These are phyloP conservation scores for Pseudochaenichthys georgianus DNA, from an alignment of 2,797 vertebrate genomes.

Conservation along the genomic window DNA sequence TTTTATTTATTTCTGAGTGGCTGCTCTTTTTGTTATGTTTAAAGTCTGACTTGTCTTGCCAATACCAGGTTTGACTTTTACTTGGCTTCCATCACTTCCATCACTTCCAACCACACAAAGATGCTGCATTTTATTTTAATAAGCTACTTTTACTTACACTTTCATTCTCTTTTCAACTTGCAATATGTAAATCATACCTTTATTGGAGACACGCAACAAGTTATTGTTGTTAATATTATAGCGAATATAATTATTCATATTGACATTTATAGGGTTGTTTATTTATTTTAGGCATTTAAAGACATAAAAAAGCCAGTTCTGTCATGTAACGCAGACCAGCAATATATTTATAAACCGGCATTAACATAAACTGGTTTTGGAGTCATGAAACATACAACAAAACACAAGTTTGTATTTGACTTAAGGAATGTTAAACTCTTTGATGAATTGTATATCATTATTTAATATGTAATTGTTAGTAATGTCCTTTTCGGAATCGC, in stretches of 20 bases:
- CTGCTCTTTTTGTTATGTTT: no score
- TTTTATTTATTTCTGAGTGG: not conserved
- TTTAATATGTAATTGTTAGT: not conserved
- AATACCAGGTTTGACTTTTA: not conserved
- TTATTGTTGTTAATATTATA: not conserved
- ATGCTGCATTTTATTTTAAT: not conserved
- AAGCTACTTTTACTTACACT: not conserved
- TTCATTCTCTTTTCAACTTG: not conserved
- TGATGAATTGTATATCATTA: not conserved
- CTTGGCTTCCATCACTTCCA: not conserved
- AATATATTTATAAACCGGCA: not conserved
- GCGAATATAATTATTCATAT: not conserved
- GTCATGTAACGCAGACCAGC: not conserved
- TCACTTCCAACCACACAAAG: not conserved
- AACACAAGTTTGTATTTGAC: not conserved
- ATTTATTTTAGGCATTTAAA: not conserved
- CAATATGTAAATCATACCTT: not conserved
- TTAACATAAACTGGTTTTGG: not conserved
- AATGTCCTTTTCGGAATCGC: not conserved
- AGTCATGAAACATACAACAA: not conserved
- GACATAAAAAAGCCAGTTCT: not conserved
- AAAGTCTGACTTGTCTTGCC: not conserved
- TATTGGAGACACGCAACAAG: not conserved
- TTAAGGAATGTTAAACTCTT: not conserved
- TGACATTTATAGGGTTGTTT: not conserved